Percentiles rank a stretch among this genome's conserved stretches.
Evolutionary conservation across 1,140 invertebrate genomes (phyloP).

Genomic region (Pygmarrhopalites habei): DNA sequence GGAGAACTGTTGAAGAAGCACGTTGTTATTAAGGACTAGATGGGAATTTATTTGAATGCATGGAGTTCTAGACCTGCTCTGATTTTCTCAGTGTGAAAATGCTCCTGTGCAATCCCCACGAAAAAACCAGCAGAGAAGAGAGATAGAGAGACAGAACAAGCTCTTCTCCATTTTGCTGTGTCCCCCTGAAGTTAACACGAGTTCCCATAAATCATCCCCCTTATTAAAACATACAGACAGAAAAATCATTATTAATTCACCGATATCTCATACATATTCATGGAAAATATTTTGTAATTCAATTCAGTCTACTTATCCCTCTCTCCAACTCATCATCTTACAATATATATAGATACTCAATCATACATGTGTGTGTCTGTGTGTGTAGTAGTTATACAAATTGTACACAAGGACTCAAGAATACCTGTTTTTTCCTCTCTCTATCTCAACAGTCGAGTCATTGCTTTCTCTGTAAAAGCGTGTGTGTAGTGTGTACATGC

Average conservation of each 20-base stretch:
- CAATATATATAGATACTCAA: no score
- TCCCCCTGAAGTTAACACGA: background rate
- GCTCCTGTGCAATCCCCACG: background rate
- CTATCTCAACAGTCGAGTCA: no score
- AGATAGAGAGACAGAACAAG: background rate
- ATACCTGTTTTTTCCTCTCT: no score
- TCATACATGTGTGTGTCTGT: no score
- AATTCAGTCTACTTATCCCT: no score
- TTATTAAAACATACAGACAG: conserved; percentile 9
- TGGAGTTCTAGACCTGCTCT: background rate
- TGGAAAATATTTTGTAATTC: conserved; percentile 2
- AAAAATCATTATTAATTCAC: conserved; percentile 11
- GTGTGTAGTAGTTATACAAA: no score
- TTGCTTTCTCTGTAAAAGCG: no score
- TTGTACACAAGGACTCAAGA: no score
- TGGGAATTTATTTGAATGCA: background rate
- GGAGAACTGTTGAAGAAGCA: background rate
- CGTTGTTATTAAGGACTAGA: background rate
- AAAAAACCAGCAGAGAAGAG: background rate
- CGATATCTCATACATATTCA: conserved; percentile 7
- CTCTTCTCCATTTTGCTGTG: background rate
- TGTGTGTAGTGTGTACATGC: no score
- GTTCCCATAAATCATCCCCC: background rate
- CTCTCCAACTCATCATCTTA: no score
- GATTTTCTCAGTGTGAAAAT: background rate